These are phyloP conservation scores for Pandion haliaetus DNA, from an alignment of 2,113 vertebrate species.

Conservation along the genomic window DNA sequence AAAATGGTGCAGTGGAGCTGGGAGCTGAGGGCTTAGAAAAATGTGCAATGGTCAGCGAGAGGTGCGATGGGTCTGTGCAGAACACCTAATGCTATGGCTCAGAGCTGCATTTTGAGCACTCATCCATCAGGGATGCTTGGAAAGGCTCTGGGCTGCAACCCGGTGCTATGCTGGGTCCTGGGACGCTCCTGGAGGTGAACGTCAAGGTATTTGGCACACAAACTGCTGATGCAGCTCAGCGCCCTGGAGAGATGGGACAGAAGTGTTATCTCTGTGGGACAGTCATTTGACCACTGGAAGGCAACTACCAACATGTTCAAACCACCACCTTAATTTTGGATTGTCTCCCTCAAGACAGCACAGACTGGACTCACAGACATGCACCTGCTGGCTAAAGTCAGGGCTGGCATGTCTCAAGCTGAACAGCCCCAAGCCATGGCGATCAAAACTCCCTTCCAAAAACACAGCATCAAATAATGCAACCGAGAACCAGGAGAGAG, in stretches of 20 bases:
- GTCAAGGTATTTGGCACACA: not conserved
- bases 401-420: not conserved
- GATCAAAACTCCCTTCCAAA: not conserved
- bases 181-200: not conserved
- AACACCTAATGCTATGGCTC: fast-evolving
- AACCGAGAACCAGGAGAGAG: not conserved
- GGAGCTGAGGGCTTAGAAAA: not conserved
- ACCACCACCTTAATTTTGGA: not conserved
- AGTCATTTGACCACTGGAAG: not conserved
- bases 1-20: not conserved
- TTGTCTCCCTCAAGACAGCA: not conserved
- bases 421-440: not conserved
- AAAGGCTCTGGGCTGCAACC: not conserved
- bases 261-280: fast-evolving
- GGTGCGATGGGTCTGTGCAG: not conserved
- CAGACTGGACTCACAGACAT: fast-evolving
- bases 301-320: not conserved
- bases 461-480: not conserved
- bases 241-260: not conserved
- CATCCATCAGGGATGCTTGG: not conserved
- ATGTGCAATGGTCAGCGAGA: fast-evolving
- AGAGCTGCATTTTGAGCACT: not conserved
- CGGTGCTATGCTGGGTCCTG: fast-evolving
- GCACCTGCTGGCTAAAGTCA: not conserved
- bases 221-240: not conserved